Evolutionary conservation across 2,888 invertebrate species (phyloP), one percentile per base, ranked within the genome.

Genomic region (Microdon myrmicae): DNA sequence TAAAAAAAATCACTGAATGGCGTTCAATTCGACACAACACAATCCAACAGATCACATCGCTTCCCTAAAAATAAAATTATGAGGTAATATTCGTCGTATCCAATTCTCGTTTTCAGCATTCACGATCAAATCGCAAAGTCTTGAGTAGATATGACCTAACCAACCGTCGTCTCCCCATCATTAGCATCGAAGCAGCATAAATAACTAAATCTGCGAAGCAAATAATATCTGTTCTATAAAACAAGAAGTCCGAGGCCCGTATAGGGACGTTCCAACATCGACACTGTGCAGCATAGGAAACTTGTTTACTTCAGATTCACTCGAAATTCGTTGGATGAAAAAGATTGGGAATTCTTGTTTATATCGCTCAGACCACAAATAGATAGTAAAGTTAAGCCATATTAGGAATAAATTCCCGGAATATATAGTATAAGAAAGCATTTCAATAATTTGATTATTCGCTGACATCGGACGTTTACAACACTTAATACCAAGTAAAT

Each of bases 331-430:
- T 28, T 20, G 23, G 43, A 10, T 41, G 10, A 31, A 12, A 26
- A 47, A 20, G 23, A 28, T n/a, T n/a, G 25, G 26, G 47, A 43
- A 38, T 55, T 41, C 55, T 56, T 64, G 51, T 64, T 64, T 51
- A 64, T 41, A 29, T 28, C 29, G 4, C 4, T 19, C 7, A 34
- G 34, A 28, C 16, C 12, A 34, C 39, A 47, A 10, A 2, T 10
- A 35, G 14, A 31, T 37, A 48, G 60, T 43, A 43, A 58, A 51
- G 43, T 53, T 47, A 47, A 43, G 47, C 64, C 64, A 53, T 64
- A 64, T 64, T 53, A 53, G 64, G 64, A 53, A 64, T 53, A 64
- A 64, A 64, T 64, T 58, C 58, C 64, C 64, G 64, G 64, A 53
- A 47, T 58, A 17, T 43, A 45, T 58, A 58, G 64, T 58, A 58